Percentiles rank a stretch among this genome's conserved stretches.
These are phyloP conservation scores for Bovichtus diacanthus DNA, from an alignment of 2,797 vertebrate species.

Conservation along the genomic window DNA sequence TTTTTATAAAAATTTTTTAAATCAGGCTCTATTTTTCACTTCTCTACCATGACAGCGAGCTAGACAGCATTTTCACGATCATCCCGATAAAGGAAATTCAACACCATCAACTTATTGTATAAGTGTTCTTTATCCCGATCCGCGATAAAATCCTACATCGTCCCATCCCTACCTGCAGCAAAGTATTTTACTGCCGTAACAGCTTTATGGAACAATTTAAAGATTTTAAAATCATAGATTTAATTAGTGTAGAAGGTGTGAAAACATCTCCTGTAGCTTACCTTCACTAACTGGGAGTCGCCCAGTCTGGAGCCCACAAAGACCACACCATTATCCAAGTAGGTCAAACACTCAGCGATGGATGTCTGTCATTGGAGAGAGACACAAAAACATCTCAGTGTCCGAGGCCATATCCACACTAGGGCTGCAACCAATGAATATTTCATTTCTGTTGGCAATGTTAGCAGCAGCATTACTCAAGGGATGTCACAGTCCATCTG, in stretches of 20 bases:
- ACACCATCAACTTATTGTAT: no score
- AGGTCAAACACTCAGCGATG: conserved; percentile 97
- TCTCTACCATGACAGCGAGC: no score
- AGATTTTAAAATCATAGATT: background rate
- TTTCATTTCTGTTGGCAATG: background rate
- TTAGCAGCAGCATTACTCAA: background rate
- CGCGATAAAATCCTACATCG: no score
- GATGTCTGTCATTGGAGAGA: conserved; percentile 87
- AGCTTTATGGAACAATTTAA: background rate
- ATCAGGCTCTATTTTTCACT: no score
- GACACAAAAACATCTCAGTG: background rate
- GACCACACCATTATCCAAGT: conserved; percentile 97
- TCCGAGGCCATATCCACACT: background rate
- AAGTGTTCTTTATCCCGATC: no score
- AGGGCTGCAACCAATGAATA: background rate
- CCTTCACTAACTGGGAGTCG: conserved; percentile 98
- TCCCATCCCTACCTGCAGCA: background rate
- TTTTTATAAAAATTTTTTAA: no score
- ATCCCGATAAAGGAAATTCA: no score
- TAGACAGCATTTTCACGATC: no score
- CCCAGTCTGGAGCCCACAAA: conserved; percentile 98
- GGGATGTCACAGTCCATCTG: background rate
- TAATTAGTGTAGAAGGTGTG: background rate
- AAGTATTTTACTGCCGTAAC: background rate
- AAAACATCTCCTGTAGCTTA: conserved; percentile 61